These are phyloP conservation scores for Lanistes nyassanus DNA, from an alignment of 1,140 invertebrate species.

Conservation along the genomic window DNA sequence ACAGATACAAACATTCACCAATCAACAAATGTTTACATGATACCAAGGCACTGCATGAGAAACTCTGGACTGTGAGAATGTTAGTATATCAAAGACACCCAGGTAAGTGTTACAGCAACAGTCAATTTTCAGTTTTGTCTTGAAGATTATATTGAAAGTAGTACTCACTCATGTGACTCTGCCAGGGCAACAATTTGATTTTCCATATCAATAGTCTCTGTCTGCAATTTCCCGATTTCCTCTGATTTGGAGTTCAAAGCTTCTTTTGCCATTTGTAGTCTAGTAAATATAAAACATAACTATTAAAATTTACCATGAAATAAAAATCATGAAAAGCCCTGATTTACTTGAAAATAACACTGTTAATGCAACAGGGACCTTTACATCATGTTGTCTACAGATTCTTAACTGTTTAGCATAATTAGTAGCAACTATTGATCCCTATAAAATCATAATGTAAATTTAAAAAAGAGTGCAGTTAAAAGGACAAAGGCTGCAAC, in stretches of 20 bases:
- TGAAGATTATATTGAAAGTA: constrained; percentile 4
- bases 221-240: constrained; percentile 54
- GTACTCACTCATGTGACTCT: constrained; percentile 62
- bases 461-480: background rate
- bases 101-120: background rate
- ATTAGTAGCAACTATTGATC: background rate
- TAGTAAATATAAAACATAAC: too few species aligned
- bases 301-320: too few species aligned
- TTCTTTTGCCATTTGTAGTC: constrained; percentile 53
- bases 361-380: too few species aligned
- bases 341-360: too few species aligned
- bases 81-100: background rate
- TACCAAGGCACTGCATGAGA: background rate
- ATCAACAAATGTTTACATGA: constrained; percentile 9
- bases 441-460: background rate
- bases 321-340: constrained; percentile 6
- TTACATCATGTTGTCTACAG: too few species aligned
- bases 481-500: constrained; percentile 9
- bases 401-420: too few species aligned
- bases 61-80: too few species aligned
- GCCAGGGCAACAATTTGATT: constrained; percentile 50
- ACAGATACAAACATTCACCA: background rate
- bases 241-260: constrained; percentile 56
- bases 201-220: constrained; percentile 56
- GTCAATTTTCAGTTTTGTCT: background rate